Percentiles rank a stretch among this genome's conserved stretches.
phyloP scores from a whole-genome alignment of 2,888 invertebrate genomes.

The Chloroclysta siterata region DNA sequence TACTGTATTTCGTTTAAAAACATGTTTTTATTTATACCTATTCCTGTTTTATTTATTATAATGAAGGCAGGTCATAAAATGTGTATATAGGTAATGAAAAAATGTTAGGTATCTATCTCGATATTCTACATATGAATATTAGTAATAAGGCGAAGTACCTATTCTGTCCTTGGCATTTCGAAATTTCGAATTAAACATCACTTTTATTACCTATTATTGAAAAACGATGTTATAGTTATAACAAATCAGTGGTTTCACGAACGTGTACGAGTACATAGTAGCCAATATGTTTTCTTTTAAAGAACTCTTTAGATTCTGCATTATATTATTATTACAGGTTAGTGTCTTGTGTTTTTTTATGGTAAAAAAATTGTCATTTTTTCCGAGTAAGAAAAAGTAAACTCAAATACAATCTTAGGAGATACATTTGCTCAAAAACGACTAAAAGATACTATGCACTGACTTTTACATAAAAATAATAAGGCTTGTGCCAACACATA shows the following conservation, averaged over 20 bases:
- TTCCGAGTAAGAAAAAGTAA: no score
- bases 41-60: not conserved
- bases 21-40: not conserved
- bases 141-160: no score
- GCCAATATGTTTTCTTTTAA: constrained; percentile 2
- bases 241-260: constrained; percentile 12
- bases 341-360: not conserved
- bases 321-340: constrained; percentile 13
- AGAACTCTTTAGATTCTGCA: constrained; percentile 3
- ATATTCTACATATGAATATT: no score
- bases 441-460: no score
- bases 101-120: no score
- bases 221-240: constrained; percentile 3
- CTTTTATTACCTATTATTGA: not conserved
- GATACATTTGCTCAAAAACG: no score
- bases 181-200: constrained; percentile 1
- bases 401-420: no score
- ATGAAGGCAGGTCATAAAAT: no score
- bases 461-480: no score
- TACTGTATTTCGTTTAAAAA: not conserved
- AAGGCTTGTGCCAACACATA: no score
- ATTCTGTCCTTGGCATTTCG: not conserved
- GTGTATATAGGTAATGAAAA: not conserved
- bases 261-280: constrained; percentile 1
- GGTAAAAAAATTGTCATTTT: no score